Base-by-base conservation (phyloP, 2,888 invertebrate genomes). In the Protophormia terraenovae region DNA sequence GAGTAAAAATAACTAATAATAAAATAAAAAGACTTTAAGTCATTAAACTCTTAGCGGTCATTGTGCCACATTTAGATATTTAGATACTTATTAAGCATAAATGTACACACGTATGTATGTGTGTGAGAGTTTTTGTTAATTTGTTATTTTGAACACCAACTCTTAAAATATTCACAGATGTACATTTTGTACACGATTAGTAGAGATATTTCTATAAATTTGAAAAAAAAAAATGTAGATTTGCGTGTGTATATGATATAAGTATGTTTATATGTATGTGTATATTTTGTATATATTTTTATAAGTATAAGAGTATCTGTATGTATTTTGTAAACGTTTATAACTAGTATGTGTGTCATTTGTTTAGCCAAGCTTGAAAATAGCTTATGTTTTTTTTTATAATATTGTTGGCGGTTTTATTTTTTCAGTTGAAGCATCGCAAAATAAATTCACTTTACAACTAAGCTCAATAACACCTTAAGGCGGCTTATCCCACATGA, bases 1-100 rank as follows among this genome's bases (percentile, higher is more conserved):
- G 29, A 29, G 27, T 5, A 16, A 29, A n/a, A 58, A 29, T 12
- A 38, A 55, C 24, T 55, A 66, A 64, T 16, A 22, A 8, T 50
- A 71, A 53, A 73, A 58, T 47, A 66, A 64, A 62, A 35, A 47
- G 53, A 50, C 24, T 77, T 45, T 1, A 67, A 72, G 84, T 81
- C 81, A 84, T 84, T 81, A 80, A 84, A 80, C 81, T 77, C 27
- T 72, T 14, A 84, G 76, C 67, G 84, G 80, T 77, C 77, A 81
- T 84, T 84, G 84, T 84, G 76, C 84, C 66, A 84, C 50, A 73
- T 80, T 73, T 67, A 16, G 66, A 66, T 67, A 55, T 71, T 55
- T 29, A 66, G 55, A 24, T 27, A 38, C 27, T 55, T 53, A 35
- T 64, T 79, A 32, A 60, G n/a, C n/a, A n/a, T n/a, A 58, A 58